phyloP scores from a whole-genome alignment of 1,140 invertebrate species.

The Brachionus angularis region DNA sequence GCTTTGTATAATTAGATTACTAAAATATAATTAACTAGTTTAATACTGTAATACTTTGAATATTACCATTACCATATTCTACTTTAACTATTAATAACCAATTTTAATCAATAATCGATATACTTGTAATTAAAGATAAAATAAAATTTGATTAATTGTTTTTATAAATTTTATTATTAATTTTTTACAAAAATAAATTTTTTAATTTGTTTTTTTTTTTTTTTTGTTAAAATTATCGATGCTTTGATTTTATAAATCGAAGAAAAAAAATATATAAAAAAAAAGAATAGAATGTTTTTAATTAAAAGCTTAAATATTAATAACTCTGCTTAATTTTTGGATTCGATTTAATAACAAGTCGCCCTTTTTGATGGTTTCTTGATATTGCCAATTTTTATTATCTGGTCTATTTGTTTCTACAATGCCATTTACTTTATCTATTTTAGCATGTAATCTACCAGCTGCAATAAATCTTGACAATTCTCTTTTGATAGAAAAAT shows the following conservation, averaged over 20 bases:
- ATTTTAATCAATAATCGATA: no score
- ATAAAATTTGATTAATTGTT: background rate
- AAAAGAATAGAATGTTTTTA: background rate
- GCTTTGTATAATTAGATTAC: no score
- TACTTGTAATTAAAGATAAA: background rate
- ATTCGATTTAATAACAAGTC: slow-evolving; percentile 94
- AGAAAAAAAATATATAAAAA: background rate
- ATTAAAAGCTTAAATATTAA: slow-evolving; percentile 75
- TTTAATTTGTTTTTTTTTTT: background rate
- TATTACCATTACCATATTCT: no score
- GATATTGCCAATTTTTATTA: slow-evolving; percentile 88
- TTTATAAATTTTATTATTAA: background rate
- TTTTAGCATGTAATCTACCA: slow-evolving; percentile 90
- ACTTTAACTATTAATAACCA: no score
- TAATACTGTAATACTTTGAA: no score
- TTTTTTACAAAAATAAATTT: no score
- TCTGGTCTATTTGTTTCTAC: slow-evolving; percentile 93
- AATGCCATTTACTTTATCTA: slow-evolving; percentile 88
- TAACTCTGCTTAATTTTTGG: slow-evolving; percentile 95
- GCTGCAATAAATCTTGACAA: slow-evolving; percentile 87
- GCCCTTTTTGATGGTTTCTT: slow-evolving; percentile 93
- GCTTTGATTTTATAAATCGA: background rate
- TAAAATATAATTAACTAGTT: no score
- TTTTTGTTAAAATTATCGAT: background rate
- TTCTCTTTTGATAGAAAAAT: slow-evolving; percentile 63